Conservation (phyloP, 2,113 vertebrate species). For the Gallinago jamesoni region DNA sequence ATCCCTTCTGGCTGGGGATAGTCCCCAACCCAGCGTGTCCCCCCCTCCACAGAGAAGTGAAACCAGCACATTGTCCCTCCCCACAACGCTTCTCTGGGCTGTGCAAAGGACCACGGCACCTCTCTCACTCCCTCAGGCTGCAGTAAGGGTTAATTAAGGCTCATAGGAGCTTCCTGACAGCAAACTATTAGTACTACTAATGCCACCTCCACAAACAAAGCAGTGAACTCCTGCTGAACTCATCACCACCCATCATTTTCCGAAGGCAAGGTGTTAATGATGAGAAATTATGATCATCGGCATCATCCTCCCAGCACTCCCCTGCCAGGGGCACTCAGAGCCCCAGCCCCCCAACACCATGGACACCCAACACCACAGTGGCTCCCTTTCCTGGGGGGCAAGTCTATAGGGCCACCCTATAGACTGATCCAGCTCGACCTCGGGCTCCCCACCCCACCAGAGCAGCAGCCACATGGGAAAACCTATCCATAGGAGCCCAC, state of each 20-base stretch:
- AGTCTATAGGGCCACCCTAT: not conserved
- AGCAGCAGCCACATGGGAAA: not conserved
- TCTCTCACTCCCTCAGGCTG: not conserved
- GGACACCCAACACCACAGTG: rapidly evolving
- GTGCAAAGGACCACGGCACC: rapidly evolving
- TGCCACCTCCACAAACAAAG: not conserved
- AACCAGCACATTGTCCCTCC: not conserved
- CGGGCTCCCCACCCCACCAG: not conserved
- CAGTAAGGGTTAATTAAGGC: not conserved
- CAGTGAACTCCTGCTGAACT: not conserved
- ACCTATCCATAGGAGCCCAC: not conserved
- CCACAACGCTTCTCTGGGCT: rapidly evolving
- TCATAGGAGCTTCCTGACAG: not conserved
- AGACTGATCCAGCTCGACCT: not conserved
- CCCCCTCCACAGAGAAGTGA: rapidly evolving
- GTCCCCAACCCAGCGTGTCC: rapidly evolving
- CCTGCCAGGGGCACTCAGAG: rapidly evolving
- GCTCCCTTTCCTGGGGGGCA: not conserved
- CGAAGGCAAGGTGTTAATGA: rapidly evolving
- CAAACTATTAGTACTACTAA: not conserved
- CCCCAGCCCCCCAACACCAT: not conserved
- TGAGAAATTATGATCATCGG: not conserved
- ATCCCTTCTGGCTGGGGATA: not conserved
- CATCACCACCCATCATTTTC: not conserved
- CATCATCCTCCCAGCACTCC: not conserved